Evolutionary conservation across 2,797 vertebrate species (phyloP), one percentile per base, ranked within the genome.

Genomic region (Decapterus maruadsi): DNA sequence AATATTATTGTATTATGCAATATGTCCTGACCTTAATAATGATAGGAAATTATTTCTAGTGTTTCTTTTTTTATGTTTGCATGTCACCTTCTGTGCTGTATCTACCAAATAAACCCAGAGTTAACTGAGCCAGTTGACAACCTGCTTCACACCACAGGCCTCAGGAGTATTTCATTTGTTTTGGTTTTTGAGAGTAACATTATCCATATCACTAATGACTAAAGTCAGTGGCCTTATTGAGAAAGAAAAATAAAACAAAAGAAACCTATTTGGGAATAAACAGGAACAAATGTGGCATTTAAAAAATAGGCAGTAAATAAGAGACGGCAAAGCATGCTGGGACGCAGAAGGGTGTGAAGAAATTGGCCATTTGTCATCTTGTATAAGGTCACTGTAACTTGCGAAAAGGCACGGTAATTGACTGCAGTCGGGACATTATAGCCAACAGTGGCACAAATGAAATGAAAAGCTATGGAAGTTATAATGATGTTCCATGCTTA

Each of bases 201-300:
- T 70, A 80, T 65, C 46, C 42, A 75, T 59, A 59, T 68, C 29
- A 80, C 20, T 26, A 59, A 46, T 55, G 53, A 53, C 46, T 62
- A 20, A 53, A 22, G 14, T 29, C 46, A 46, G 50, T 22, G 31
- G 56, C 34, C 11, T 75, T 26, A 78, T 72, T 85, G 54, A 73
- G 66, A 80, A 76, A 20, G 1, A 50, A 81, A 45, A 70, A 72
- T 45, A 38, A 19, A 73, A 75, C 29, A 75, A 78, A 72, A 45
- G 14, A 66, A 60, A 10, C 43, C 54, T 80, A 68, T 76, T 51
- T 89, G 66, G 72, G 72, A 85, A 87, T 84, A 89, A 88, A 87
- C 75, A 75, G 72, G 82, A 91, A 87, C 82, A 90, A 92, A 93
- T 89, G 81, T 94, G 91, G 82, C 93, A 93, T 94, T 95, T 94